Evolutionary conservation across 2,888 invertebrate genomes (phyloP).

Genomic region (Synergus laeviventris): DNA sequence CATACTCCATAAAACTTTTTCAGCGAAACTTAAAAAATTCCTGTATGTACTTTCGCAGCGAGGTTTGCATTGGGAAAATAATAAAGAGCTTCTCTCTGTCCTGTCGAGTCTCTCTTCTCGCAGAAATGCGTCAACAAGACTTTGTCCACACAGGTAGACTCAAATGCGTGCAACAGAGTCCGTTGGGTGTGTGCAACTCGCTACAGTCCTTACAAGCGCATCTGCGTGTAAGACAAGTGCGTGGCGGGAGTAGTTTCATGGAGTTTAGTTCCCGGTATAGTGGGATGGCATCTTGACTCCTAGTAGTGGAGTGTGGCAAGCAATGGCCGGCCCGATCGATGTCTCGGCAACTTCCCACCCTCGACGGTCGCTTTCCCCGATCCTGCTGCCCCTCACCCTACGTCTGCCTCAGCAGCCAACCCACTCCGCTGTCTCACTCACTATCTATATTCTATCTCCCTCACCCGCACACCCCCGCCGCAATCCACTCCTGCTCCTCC

Average conservation of each 20-base stretch:
- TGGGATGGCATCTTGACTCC: conserved; percentile 76
- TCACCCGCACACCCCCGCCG: conserved; percentile 43
- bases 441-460: conserved; percentile 47
- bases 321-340: conserved; percentile 76
- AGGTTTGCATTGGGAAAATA: conserved; percentile 10
- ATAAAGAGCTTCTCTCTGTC: background rate
- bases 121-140: conserved; percentile 23
- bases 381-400: conserved; percentile 48
- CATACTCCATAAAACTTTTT: background rate
- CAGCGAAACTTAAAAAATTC: background rate
- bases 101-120: background rate
- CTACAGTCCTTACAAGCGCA: conserved; percentile 49
- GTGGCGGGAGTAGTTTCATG: conserved; percentile 70
- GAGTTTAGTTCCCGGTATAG: conserved; percentile 71
- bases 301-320: conserved; percentile 73
- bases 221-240: conserved; percentile 58
- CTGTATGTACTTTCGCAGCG: background rate
- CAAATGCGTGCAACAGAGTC: background rate
- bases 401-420: conserved; percentile 45
- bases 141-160: conserved; percentile 17
- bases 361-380: conserved; percentile 55
- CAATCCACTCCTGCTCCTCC: conserved; percentile 52
- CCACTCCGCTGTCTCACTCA: conserved; percentile 50
- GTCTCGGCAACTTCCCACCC: conserved; percentile 75
- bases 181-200: background rate